These are phyloP conservation scores for Genyomyrus donnyi DNA, from an alignment of 2,113 vertebrate species.

Conservation along the genomic window DNA sequence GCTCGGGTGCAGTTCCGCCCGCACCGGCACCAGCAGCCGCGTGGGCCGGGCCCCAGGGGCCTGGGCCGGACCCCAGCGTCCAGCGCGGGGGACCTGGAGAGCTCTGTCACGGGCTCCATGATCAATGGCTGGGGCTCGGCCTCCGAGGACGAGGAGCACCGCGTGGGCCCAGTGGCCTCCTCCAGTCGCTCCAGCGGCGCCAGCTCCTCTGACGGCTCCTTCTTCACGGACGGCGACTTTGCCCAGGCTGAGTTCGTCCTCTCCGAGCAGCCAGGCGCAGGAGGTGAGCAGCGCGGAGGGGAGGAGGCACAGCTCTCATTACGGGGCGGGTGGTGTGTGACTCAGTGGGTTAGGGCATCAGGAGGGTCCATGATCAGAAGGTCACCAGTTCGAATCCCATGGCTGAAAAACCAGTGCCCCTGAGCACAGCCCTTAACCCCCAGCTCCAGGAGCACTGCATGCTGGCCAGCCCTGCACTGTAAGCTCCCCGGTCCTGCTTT, in stretches of 20 bases:
- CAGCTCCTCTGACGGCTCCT: constrained; percentile 86
- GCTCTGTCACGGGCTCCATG: constrained; percentile 89
- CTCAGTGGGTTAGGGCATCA: not conserved
- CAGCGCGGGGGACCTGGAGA: constrained; percentile 83
- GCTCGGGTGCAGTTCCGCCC: constrained; percentile 50
- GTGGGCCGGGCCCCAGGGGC: constrained; percentile 71
- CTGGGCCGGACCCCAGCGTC: constrained; percentile 87
- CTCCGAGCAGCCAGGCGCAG: constrained; percentile 29
- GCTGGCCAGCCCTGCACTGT: no score
- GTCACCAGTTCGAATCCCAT: not conserved
- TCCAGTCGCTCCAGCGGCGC: constrained; percentile 82
- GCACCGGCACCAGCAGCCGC: constrained; percentile 39
- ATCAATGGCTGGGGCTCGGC: constrained; percentile 96
- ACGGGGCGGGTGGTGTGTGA: not conserved
- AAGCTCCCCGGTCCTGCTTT: not conserved
- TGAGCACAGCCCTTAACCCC: not conserved
- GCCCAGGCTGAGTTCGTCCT: constrained; percentile 73
- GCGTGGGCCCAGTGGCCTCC: constrained; percentile 76
- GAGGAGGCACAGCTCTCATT: not conserved
- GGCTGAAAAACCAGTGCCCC: not conserved
- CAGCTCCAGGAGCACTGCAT: no score
- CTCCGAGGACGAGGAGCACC: constrained; percentile 55
- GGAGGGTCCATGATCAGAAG: not conserved
- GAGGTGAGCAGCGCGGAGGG: not conserved
- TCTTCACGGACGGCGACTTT: constrained; percentile 90